Percentiles rank a stretch among this genome's conserved stretches.
Conservation (phyloP, 2,113 vertebrate genomes). For the Albula glossodonta region DNA sequence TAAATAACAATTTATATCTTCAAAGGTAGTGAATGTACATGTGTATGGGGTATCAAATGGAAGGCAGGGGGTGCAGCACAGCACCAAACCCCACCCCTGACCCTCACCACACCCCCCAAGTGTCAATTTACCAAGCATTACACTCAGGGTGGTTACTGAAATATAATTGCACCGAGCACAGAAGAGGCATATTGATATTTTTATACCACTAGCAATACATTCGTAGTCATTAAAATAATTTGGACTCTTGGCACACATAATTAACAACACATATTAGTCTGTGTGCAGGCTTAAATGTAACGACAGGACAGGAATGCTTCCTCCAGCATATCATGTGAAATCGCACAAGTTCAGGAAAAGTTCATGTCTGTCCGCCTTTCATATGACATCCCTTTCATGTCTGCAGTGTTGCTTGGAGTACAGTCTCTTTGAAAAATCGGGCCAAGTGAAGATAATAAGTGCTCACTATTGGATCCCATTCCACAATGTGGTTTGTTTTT, state of each 20-base stretch:
- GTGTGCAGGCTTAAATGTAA: background rate
- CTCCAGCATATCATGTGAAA: background rate
- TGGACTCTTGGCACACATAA: background rate
- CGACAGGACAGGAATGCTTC: background rate
- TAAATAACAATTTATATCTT: background rate
- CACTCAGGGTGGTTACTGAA: background rate
- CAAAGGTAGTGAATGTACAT: background rate
- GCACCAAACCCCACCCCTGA: no score
- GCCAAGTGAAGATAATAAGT: conserved; percentile 30
- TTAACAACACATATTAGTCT: background rate
- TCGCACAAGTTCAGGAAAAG: conserved; percentile 49
- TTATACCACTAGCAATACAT: background rate
- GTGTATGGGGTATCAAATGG: background rate
- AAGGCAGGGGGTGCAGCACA: background rate
- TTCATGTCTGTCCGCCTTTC: conserved; percentile 47
- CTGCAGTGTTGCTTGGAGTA: conserved; percentile 22
- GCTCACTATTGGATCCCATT: conserved; percentile 14
- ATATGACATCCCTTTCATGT: conserved; percentile 47
- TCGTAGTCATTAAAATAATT: background rate
- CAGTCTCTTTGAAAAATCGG: conserved; percentile 42
- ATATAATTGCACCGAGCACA: background rate
- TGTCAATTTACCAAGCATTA: background rate
- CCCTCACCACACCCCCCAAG: no score
- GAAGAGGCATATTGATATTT: background rate
- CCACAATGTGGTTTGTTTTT: background rate